Conservation (phyloP, 2,797 vertebrate genomes). For the Sternarchorhynchus goeldii region DNA sequence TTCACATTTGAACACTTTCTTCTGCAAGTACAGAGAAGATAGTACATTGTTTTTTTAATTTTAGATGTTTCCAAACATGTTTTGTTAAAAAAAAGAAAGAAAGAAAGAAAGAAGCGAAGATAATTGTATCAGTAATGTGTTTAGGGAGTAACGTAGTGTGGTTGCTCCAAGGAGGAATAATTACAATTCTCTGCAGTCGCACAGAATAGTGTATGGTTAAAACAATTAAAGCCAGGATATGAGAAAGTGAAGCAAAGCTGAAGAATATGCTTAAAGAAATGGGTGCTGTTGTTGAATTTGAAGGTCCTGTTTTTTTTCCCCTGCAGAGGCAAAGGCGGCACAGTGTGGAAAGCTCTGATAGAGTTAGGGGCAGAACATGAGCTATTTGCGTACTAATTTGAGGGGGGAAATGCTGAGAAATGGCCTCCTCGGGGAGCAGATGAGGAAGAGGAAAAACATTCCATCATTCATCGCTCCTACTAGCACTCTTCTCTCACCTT, state of each 20-base stretch:
- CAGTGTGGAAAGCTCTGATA: slow-evolving; percentile 28
- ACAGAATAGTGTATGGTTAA: neutral
- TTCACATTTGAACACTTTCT: neutral
- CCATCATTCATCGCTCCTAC: slow-evolving; percentile 53
- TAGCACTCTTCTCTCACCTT: neutral
- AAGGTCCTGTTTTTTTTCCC: slow-evolving; percentile 10
- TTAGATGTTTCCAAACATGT: neutral
- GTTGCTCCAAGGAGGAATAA: neutral
- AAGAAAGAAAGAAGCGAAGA: neutral
- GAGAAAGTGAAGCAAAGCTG: neutral
- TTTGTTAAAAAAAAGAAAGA: neutral
- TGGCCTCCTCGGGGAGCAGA: slow-evolving; percentile 36
- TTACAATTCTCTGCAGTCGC: neutral
- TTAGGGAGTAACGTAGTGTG: neutral
- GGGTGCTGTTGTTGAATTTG: slow-evolving; percentile 18
- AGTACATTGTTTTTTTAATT: neutral
- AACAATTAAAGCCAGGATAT: neutral
- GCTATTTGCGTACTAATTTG: slow-evolving; percentile 42
- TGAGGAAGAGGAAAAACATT: slow-evolving; percentile 48
- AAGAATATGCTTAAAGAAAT: neutral
- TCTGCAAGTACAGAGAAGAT: neutral
- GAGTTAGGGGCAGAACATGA: slow-evolving; percentile 31
- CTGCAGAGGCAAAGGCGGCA: neutral
- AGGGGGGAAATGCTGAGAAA: slow-evolving; percentile 36
- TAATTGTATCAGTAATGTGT: neutral